Evolutionary conservation across 2,888 invertebrate species (phyloP).

Genomic region (Zaprionus obscuricornis): DNA sequence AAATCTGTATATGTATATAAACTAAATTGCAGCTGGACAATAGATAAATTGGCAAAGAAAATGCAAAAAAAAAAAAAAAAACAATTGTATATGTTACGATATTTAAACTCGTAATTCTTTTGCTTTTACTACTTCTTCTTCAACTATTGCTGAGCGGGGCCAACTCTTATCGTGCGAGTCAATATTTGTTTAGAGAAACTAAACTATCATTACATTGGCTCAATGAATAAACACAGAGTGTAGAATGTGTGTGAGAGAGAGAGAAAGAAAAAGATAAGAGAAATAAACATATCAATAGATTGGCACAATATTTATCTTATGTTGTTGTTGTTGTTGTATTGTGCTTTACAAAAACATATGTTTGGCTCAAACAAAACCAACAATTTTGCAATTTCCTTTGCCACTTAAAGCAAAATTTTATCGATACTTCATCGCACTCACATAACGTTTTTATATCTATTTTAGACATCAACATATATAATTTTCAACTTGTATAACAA

Average conservation of each 20-base stretch:
- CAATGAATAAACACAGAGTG: conserved; percentile 12
- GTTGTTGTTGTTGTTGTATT: too few relatives aligned
- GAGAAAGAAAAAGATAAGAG: too few relatives aligned
- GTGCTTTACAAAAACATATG: too few relatives aligned
- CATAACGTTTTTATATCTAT: conserved; percentile 18
- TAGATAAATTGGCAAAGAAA: conserved; percentile 36
- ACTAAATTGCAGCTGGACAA: not conserved
- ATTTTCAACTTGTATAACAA: conserved; percentile 48
- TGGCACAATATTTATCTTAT: too few relatives aligned
- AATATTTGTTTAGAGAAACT: conserved; percentile 57
- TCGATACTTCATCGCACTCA: conserved; percentile 48
- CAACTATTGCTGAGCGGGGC: too few relatives aligned
- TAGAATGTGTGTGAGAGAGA: too few relatives aligned
- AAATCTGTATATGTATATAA: not conserved
- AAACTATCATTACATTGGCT: conserved; percentile 48
- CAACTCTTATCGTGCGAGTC: conserved; percentile 20
- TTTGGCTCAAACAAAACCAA: not conserved
- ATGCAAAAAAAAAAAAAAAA: conserved; percentile 13
- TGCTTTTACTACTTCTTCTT: too few relatives aligned
- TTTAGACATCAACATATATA: conserved; percentile 49
- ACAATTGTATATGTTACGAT: too few relatives aligned
- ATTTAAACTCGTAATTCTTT: conserved; percentile 11
- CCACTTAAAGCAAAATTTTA: conserved; percentile 28
- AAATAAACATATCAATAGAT: too few relatives aligned
- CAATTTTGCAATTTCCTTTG: not conserved